Base-by-base conservation (phyloP, 1,140 invertebrate genomes). In the Lysiphlebus fabarum region DNA sequence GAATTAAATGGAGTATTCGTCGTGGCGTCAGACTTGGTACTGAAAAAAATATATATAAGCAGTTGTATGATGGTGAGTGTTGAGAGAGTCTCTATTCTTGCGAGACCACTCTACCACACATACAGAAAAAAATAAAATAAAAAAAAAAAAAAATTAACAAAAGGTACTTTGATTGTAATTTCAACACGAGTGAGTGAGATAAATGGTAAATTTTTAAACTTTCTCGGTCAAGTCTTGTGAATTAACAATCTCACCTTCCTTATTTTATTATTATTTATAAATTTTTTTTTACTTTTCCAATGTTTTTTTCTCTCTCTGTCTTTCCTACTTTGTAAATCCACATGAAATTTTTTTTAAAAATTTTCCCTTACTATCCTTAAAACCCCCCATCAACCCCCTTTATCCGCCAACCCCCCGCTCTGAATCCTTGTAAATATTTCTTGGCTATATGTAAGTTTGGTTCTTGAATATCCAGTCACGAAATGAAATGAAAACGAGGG, bases 11-110 rank as follows among this genome's bases (percentile, higher is more conserved):
- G 38, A 37, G 49, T 51, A 51, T 38, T 36, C 49, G 49, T 36
- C 38, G 49, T 34, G 49, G 11, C 36, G 49, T 51, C 49, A 37
- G 49, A 51, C 10, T 51, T 37, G 38, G 49, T 51, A 51, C 49
- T 51, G 49, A 36, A 40, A 36, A 51, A 36, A 11, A 33, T n/a
- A n/a, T n/a, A 26, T 26, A 26, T 26, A 26, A 26, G 17, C 17
- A 2, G 17, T 26, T 26, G 17, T 26, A 26, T 26, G 17, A 26
- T 26, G 17, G 17, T 26, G 17, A 26, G 4, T 36, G 49, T 51
- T 10, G 9, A 51, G 49, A 51, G 49, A 51, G 49, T 12, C 34
- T 51, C 49, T 51, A 51, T 51, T 51, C 49, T 51, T 51, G 49
- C 49, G 49, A 51, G 49, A 51, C 49, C 17, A 26, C 17, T 1